These are phyloP conservation scores for Mobula birostris DNA, from an alignment of 2,113 vertebrate species.

Conservation along the genomic window DNA sequence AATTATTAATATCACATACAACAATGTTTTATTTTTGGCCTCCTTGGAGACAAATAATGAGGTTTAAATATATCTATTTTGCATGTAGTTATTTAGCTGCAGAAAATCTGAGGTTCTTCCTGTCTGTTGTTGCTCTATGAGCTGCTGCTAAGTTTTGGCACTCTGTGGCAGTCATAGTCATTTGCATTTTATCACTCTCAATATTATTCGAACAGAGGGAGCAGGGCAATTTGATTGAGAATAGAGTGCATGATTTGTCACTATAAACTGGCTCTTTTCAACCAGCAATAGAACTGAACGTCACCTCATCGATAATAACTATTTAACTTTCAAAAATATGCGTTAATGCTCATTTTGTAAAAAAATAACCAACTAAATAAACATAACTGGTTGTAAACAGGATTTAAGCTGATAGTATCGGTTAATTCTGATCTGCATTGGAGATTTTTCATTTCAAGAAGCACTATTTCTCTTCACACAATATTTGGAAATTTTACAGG, in stretches of 20 bases:
- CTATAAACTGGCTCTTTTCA: background rate
- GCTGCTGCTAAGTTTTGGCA: constrained; percentile 13
- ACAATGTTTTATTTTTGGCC: constrained; percentile 13
- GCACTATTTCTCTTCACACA: background rate
- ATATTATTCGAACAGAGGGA: background rate
- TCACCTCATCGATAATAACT: background rate
- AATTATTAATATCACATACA: background rate
- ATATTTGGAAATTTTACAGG: background rate
- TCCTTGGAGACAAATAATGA: constrained; percentile 19
- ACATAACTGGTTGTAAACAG: background rate
- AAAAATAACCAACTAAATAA: background rate
- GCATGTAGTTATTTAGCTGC: background rate
- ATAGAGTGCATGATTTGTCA: background rate
- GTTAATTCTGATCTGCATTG: background rate
- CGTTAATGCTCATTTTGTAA: background rate
- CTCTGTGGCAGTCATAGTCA: constrained; percentile 19
- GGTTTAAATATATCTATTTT: constrained; percentile 17
- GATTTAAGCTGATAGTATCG: background rate
- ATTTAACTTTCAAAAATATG: background rate
- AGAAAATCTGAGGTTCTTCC: constrained; percentile 18
- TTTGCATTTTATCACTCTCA: constrained; percentile 14
- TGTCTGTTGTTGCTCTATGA: background rate
- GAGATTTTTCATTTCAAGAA: background rate
- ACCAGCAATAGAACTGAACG: background rate
- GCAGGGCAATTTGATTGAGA: background rate